These are phyloP conservation scores for Doryteuthis pealeii DNA, from an alignment of 1,140 invertebrate genomes.

Conservation along the genomic window DNA sequence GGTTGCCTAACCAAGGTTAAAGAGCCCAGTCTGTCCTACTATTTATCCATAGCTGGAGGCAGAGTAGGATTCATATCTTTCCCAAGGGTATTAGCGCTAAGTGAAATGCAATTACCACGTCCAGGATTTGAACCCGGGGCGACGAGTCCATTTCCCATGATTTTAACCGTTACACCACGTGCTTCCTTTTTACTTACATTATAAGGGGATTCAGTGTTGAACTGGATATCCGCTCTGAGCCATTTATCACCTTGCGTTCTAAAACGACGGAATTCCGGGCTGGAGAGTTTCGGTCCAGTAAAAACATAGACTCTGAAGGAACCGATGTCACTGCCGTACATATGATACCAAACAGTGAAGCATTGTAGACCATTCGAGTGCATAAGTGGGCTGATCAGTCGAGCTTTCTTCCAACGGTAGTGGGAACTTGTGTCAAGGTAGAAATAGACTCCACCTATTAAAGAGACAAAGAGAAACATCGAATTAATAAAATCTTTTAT, in stretches of 20 bases:
- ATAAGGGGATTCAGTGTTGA: too few species aligned
- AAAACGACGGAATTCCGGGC: slow-evolving; percentile 35
- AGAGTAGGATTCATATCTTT: too few species aligned
- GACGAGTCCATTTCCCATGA: too few species aligned
- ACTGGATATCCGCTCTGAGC: slow-evolving; percentile 9
- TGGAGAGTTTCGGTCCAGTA: slow-evolving; percentile 16
- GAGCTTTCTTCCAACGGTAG: slow-evolving; percentile 34
- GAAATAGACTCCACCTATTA: slow-evolving; percentile 49
- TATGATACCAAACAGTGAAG: slow-evolving; percentile 73
- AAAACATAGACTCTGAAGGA: slow-evolving; percentile 43
- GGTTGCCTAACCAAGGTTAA: too few species aligned
- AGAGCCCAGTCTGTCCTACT: too few species aligned
- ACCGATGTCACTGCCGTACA: slow-evolving; percentile 67
- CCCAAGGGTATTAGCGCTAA: too few species aligned
- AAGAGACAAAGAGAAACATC: slow-evolving; percentile 18
- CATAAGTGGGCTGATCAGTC: slow-evolving; percentile 38
- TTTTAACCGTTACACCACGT: too few species aligned
- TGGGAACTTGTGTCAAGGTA: slow-evolving; percentile 50
- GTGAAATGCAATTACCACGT: too few species aligned
- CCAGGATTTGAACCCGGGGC: too few species aligned
- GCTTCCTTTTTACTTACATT: too few species aligned
- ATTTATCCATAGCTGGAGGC: too few species aligned
- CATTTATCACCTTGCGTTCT: slow-evolving; percentile 49
- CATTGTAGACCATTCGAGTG: slow-evolving; percentile 30
- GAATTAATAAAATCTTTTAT: too few species aligned